Evolutionary conservation across 92 coral and sea anemone species (phyloP).

Genomic region (Porites rus): DNA sequence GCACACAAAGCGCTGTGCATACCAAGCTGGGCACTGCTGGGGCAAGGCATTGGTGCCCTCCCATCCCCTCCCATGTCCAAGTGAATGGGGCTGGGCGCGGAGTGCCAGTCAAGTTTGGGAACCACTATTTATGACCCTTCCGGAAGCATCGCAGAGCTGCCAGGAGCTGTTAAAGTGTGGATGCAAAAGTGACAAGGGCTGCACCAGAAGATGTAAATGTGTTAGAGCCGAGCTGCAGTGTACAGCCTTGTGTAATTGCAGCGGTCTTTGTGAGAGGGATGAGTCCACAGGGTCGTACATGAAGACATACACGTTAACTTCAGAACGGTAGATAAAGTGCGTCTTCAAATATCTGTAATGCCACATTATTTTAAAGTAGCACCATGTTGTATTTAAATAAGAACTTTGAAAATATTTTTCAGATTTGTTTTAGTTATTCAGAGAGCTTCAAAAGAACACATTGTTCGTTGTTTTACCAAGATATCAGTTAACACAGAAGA

Average conservation of each 20-base stretch:
- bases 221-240: constrained; percentile 39
- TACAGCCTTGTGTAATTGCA: constrained; percentile 52
- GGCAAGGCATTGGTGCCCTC: constrained; percentile 25
- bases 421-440: background rate
- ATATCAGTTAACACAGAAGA: no score
- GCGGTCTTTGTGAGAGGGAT: constrained; percentile 21
- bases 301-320: background rate
- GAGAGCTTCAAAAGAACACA: no score
- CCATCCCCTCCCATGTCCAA: constrained; percentile 23
- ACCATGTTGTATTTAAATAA: background rate
- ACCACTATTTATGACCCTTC: constrained; percentile 31
- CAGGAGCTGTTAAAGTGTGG: constrained; percentile 53
- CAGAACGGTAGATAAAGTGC: background rate
- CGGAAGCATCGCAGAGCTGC: constrained; percentile 54
- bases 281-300: background rate
- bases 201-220: constrained; percentile 62
- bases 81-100: background rate
- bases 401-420: background rate
- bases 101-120: background rate
- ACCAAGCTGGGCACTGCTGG: constrained; percentile 32
- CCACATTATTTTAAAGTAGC: background rate
- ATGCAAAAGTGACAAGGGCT: constrained; percentile 50
- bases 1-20: constrained; percentile 16
- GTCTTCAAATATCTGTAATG: background rate
- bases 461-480: no score